Evolutionary conservation across 2,113 vertebrate species (phyloP), one percentile per base, ranked within the genome.

Genomic region (Ophiodon elongatus): DNA sequence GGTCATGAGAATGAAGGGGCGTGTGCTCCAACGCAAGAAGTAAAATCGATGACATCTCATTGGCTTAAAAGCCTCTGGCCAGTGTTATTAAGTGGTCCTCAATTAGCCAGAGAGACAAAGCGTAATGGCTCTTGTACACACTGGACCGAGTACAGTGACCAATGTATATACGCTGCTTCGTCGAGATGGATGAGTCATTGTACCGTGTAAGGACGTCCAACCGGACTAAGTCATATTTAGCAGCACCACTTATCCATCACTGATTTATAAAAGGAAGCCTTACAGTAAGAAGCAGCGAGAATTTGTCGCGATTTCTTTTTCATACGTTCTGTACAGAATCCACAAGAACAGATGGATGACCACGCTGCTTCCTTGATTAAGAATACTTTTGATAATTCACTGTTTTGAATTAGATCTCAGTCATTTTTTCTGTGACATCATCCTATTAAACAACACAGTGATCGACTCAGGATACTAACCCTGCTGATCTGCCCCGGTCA

Each of bases 1-100:
- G 86, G 82, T 89, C 76, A 82, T 63, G 83, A 83, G 57, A 84
- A 78, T 50, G 63, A 86, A 82, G 68, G 65, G 81, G 73, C 19
- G 69, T 79, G 72, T 76, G 74, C 76, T 74, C 68, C 60, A 85
- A 86, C 86, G 52, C 33, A 13, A 72, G 73, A 85, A 47, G 63
- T 54, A 82, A 90, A 95, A 95, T 95, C 94, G 87, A 95, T 95
- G 90, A 78, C 63, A 91, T 87, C 89, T 94, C 93, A 94, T 94
- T 91, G 87, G 83, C 90, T 93, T 94, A 95, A 95, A 93, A 95
- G 94, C 93, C 74, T 91, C 79, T 21, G 79, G 76, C 80, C 84
- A 78, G 76, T 64, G 29, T 90, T 89, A 93, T 93, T 91, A 94
- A 88, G 84, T 87, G 88, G 73, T 83, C 79, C 85, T 93, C 91